phyloP scores from a whole-genome alignment of 1,140 invertebrate genomes.

The Euglossa dilemma region DNA sequence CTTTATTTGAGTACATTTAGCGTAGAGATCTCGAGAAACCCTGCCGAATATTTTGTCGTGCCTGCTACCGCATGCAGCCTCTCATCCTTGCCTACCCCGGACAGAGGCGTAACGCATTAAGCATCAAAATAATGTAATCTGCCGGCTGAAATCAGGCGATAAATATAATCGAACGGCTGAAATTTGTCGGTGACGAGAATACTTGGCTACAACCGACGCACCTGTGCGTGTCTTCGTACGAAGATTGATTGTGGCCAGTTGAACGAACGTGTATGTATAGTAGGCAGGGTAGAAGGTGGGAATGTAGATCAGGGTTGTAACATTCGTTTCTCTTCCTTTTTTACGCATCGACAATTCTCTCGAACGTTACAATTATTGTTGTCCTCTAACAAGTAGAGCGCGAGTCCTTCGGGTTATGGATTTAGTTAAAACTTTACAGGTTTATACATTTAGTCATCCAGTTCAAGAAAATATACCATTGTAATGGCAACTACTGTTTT shows the following conservation, averaged over 20 bases:
- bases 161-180: conserved; percentile 71
- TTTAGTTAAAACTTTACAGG: no score
- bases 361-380: no score
- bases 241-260: neutral
- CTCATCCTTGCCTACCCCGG: neutral
- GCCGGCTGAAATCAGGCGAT: conserved; percentile 68
- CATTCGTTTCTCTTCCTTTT: no score
- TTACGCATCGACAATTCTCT: no score
- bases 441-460: no score
- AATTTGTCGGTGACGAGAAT: conserved; percentile 69
- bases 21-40: conserved; percentile 40
- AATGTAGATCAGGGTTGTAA: no score
- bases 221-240: conserved; percentile 39
- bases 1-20: conserved; percentile 75
- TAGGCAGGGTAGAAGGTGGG: no score
- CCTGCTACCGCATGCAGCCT: conserved; percentile 16
- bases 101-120: conserved; percentile 62
- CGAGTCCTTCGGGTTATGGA: no score
- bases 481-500: no score
- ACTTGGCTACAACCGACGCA: conserved; percentile 7
- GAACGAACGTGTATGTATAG: no score
- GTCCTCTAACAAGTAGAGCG: no score
- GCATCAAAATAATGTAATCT: conserved; percentile 75
- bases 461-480: no score
- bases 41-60: conserved; percentile 60